Base-by-base conservation (phyloP, 2,888 invertebrate genomes). In the Steromphala cineraria region DNA sequence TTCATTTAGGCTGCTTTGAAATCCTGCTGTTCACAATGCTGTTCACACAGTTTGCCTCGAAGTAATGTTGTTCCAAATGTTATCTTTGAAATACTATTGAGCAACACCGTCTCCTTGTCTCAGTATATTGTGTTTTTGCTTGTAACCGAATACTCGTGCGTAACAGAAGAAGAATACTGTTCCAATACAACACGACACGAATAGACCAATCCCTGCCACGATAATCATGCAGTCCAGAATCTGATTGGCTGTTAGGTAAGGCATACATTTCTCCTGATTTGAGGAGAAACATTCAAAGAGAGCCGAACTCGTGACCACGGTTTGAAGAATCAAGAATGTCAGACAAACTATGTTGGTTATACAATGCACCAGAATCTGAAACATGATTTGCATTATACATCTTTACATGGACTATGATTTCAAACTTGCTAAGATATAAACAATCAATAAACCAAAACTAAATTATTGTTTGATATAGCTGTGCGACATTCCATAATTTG, bases 91-190 rank as follows among this genome's bases (percentile, higher is more conserved):
- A 7, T 36, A 4, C 36, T 36, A 36, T 36, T 36, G 36, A 36
- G 36, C 36, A 36, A 7, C 36, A 36, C 7, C 4, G 36, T 36
- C 7, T 36, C 36, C 36, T 36, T 36, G 4, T 4, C 36, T 36
- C 36, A 36, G 36, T 36, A 36, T 36, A 24, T 15, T 15, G 28
- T 62, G 24, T 13, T 56, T 19, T 13, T 76, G 53, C n/a, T 15
- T 17, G 56, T 55, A 62, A 21, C 77, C 77, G 10, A 77, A 56
- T 15, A 40, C n/a, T 0, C 56, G 77, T 31, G 77, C 77, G 77
- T 55, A 36, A 8, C 8, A 17, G 56, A 53, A 77, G 77, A 77
- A 62, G 77, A 77, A 40, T 28, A 77, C 36, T 31, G 36, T 19
- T 36, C 77, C 77, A 4, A 56, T 56, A n/a, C 31, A 21, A 21